phyloP scores from a whole-genome alignment of 1,140 invertebrate genomes.

The Calycopis cecrops region DNA sequence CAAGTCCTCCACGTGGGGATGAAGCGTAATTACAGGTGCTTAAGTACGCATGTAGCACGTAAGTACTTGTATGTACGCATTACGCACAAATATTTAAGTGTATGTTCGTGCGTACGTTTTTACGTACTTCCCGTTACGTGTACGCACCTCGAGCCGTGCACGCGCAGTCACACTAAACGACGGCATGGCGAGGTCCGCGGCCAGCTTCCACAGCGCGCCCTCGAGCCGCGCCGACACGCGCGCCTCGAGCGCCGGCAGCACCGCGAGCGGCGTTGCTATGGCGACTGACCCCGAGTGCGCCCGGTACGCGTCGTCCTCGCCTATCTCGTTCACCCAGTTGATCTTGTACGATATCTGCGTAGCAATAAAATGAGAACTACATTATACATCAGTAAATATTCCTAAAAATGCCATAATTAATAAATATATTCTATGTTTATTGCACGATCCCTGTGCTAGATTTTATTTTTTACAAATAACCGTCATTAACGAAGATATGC shows the following conservation, averaged over 20 bases:
- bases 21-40: too few relatives aligned
- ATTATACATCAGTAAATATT: too few relatives aligned
- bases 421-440: too few relatives aligned
- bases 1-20: too few relatives aligned
- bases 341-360: constrained; percentile 61
- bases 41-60: too few relatives aligned
- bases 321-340: constrained; percentile 57
- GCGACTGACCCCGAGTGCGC: constrained; percentile 50
- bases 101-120: not conserved
- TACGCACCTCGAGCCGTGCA: constrained; percentile 57
- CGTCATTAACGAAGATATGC: too few relatives aligned
- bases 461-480: too few relatives aligned
- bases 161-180: constrained; percentile 57
- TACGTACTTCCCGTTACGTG: not conserved
- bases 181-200: constrained; percentile 61
- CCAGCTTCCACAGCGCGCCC: constrained; percentile 58
- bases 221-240: constrained; percentile 52
- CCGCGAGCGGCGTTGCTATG: constrained; percentile 52
- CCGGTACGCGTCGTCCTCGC: constrained; percentile 60
- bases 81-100: not conserved
- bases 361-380: too few relatives aligned
- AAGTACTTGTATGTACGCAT: too few relatives aligned
- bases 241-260: constrained; percentile 53
- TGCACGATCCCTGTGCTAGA: too few relatives aligned
- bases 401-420: too few relatives aligned